Evolutionary conservation across 2,888 invertebrate genomes (phyloP).

Genomic region (Sinotaia quadrata): DNA sequence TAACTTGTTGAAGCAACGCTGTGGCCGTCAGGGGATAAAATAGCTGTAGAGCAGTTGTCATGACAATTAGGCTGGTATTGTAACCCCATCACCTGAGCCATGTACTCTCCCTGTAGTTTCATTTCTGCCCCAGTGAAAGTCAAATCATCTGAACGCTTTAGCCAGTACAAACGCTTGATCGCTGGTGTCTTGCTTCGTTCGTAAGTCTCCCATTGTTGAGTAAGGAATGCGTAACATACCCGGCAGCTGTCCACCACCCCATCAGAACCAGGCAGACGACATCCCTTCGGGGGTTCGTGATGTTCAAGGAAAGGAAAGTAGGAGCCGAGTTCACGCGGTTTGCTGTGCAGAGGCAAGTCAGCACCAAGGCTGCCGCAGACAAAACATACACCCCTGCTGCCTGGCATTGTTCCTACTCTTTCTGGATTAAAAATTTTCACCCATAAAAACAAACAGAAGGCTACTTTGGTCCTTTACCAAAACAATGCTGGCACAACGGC

Average conservation of each 20-base stretch:
- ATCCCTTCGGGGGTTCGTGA: constrained; percentile 87
- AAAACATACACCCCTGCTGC: constrained; percentile 64
- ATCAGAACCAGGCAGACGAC: constrained; percentile 70
- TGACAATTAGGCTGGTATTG: constrained; percentile 59
- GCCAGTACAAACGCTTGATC: constrained; percentile 90
- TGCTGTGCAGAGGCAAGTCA: constrained; percentile 50
- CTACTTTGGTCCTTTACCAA: too few species aligned
- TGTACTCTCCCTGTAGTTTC: constrained; percentile 92
- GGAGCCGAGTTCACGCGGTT: constrained; percentile 73
- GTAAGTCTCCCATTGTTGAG: constrained; percentile 93
- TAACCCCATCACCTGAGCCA: constrained; percentile 83
- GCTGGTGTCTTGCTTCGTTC: constrained; percentile 89
- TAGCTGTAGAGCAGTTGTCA: constrained; percentile 35
- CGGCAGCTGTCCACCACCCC: constrained; percentile 82
- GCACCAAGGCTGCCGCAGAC: constrained; percentile 70
- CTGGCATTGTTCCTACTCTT: constrained; percentile 46
- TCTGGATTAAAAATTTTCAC: too few species aligned
- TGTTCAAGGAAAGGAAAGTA: constrained; percentile 93
- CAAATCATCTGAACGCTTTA: constrained; percentile 92
- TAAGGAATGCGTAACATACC: constrained; percentile 87
- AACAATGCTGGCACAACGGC: too few species aligned
- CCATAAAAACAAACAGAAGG: too few species aligned
- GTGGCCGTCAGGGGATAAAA: constrained; percentile 35
- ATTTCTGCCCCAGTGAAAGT: constrained; percentile 81
- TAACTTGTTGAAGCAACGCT: constrained; percentile 11